Evolutionary conservation across 2,113 vertebrate genomes (phyloP), one percentile per base, ranked within the genome.

Genomic region (Siniperca chuatsi): DNA sequence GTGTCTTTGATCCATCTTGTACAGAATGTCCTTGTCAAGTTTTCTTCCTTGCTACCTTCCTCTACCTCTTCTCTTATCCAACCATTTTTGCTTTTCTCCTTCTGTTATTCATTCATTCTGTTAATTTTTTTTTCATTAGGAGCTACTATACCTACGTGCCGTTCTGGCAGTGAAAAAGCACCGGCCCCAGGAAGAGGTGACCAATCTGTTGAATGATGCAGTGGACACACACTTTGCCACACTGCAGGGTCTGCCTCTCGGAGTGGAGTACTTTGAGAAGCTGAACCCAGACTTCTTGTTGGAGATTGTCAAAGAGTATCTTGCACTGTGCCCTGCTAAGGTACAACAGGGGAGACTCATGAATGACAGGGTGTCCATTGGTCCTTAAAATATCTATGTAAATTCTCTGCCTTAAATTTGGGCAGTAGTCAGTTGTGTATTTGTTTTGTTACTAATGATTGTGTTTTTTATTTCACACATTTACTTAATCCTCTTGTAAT

Each of bases 271-370:
- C 94, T 97, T 98, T 92, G 97, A 99, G 93, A 98, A 96, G 81
- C 95, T 99, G 90, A 99, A 99, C 90, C 97, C 98, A 25, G 98
- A 99, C 93, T 99, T 99, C 92, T 94, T 99, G 74, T 89, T 99
- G 68, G 97, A 99, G 93, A 96, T 99, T 64, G 92, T 97, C 87
- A 98, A 88, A 86, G 97, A 97, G 65, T 99, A 97, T 93, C 95
- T 99, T 72, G 95, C 92, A 20, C 95, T 99, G 86, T 99, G 97
- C 87, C 97, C 98, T 76, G 84, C 96, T 58, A 96, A 98, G 96
- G 98, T 99, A 89, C 3, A 55, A 81, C 16, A 29, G 70, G n/a
- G 23, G 25, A 64, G 7, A 71, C 37, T 78, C 7, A 29, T 74
- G 12, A 35, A 15, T 62, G 8, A 58, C 57, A 48, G n/a, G 29